phyloP scores from a whole-genome alignment of 2,888 invertebrate species.

The Cabera pusaria region DNA sequence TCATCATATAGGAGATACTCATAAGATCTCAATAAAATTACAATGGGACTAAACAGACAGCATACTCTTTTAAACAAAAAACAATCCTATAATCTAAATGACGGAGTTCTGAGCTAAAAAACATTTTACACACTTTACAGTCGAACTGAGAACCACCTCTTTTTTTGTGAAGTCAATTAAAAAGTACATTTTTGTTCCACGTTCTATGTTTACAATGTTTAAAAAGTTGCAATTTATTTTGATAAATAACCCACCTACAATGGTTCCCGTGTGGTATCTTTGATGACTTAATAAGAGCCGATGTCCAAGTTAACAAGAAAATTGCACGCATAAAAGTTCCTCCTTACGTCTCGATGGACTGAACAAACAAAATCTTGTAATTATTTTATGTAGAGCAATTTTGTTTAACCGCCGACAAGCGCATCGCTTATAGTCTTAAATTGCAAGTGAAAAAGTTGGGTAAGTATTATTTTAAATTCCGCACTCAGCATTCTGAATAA shows the following conservation, averaged over 20 bases:
- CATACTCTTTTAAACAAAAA: no score
- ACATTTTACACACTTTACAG: no score
- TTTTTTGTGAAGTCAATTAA: no score
- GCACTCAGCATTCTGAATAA: slow-evolving; percentile 4
- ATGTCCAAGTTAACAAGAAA: slow-evolving; percentile 59
- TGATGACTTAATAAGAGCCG: slow-evolving; percentile 66
- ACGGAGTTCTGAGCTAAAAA: no score
- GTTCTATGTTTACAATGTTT: no score
- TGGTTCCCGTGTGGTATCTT: slow-evolving; percentile 48
- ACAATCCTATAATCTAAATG: no score
- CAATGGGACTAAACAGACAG: no score
- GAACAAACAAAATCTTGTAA: slow-evolving; percentile 54
- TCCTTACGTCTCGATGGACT: slow-evolving; percentile 36
- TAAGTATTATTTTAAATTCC: slow-evolving; percentile 1
- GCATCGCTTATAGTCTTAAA: slow-evolving; percentile 34
- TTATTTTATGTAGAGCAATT: slow-evolving; percentile 58
- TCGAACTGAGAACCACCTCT: no score
- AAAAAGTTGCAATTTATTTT: slow-evolving; percentile 8
- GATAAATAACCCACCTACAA: slow-evolving; percentile 32
- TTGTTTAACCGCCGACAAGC: slow-evolving; percentile 26
- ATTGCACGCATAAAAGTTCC: slow-evolving; percentile 50
- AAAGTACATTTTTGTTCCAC: no score
- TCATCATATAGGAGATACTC: no score
- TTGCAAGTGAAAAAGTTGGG: slow-evolving; percentile 44
- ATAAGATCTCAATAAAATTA: no score